phyloP scores from a whole-genome alignment of 2,797 vertebrate species.

The Odontamblyopus rebecca region DNA sequence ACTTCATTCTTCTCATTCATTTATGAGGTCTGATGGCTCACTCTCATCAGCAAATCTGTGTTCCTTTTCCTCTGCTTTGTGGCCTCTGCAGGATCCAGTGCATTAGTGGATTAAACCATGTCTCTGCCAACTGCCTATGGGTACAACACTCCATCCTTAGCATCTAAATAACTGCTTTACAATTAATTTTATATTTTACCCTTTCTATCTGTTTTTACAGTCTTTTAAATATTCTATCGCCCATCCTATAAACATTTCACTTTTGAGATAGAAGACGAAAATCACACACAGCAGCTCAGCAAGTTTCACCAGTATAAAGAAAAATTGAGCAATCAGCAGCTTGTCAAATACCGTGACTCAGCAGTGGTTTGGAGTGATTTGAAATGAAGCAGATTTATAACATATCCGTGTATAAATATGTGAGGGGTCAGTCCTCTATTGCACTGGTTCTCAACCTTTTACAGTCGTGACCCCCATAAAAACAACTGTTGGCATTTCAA shows the following conservation, averaged over 20 bases:
- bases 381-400: not conserved
- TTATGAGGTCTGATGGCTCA: conserved; percentile 18
- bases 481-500: no score
- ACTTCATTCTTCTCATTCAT: conserved; percentile 22
- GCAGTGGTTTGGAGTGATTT: not conserved
- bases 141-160: not conserved
- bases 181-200: not conserved
- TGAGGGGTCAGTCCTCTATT: not conserved
- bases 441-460: no score
- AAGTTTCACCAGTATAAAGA: conserved; percentile 1
- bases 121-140: conserved; percentile 6
- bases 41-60: conserved; percentile 25
- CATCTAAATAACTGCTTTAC: not conserved
- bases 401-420: not conserved
- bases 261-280: not conserved
- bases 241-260: not conserved
- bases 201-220: not conserved
- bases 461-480: no score
- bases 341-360: conserved; percentile 6
- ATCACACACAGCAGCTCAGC: not conserved
- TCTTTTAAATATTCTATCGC: not conserved
- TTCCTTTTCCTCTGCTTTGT: not conserved
- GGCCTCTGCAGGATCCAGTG: conserved; percentile 7
- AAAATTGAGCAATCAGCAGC: conserved; percentile 7
- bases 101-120: conserved; percentile 9